Conservation (phyloP, 2,888 invertebrate species). For the Drosophila austrosaltans region DNA sequence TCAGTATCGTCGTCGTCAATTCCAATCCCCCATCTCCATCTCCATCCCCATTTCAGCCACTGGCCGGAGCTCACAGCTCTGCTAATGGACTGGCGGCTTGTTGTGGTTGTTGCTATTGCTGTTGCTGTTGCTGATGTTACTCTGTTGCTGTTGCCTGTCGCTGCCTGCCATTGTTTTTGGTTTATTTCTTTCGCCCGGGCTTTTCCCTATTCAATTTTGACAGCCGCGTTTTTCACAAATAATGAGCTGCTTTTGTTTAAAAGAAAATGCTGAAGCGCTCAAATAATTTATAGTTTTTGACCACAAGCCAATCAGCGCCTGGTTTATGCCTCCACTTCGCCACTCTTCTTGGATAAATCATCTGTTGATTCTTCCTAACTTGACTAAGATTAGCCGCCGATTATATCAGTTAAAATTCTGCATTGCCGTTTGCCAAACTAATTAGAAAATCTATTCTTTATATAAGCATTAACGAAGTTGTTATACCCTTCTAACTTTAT, state of each 20-base stretch:
- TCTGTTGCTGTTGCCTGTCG: constrained; percentile 25
- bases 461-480: not conserved
- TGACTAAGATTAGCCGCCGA: not conserved
- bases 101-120: constrained; percentile 32
- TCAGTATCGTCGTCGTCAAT: constrained; percentile 6
- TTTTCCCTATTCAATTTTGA: constrained; percentile 77
- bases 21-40: not conserved
- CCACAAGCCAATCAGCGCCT: constrained; percentile 36
- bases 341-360: constrained; percentile 1
- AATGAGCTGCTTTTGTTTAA: constrained; percentile 73
- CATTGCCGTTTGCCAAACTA: not conserved
- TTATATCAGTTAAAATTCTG: not conserved
- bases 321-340: not conserved
- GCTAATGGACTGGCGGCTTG: constrained; percentile 58
- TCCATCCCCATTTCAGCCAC: constrained; percentile 12
- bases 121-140: constrained; percentile 31
- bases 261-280: constrained; percentile 46
- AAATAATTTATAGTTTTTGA: constrained; percentile 63
- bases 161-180: constrained; percentile 60
- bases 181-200: constrained; percentile 51
- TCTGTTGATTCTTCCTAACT: constrained; percentile 4
- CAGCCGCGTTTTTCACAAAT: constrained; percentile 77
- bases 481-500: not conserved
- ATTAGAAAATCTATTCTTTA: not conserved
- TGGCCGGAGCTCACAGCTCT: constrained; percentile 43